Conservation (phyloP, 2,888 invertebrate species). For the Pandemis cinnamomeana region DNA sequence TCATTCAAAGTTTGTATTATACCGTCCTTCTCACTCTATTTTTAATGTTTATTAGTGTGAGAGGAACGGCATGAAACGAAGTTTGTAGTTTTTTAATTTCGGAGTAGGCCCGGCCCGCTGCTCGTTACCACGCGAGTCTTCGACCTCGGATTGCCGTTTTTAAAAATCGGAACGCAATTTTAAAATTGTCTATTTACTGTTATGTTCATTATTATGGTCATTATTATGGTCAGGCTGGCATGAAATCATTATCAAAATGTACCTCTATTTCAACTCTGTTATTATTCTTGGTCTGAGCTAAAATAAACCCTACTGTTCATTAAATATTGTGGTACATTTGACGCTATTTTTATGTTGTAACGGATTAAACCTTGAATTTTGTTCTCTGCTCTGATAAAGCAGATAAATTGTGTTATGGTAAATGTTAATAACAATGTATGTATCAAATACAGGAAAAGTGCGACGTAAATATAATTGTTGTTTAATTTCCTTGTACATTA, state of each 20-base stretch:
- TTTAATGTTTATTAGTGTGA: too few relatives aligned
- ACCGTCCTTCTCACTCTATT: too few relatives aligned
- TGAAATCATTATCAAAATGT: not conserved
- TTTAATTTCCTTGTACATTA: not conserved
- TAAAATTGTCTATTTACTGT: not conserved
- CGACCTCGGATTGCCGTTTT: too few relatives aligned
- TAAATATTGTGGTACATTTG: not conserved
- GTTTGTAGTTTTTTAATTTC: too few relatives aligned
- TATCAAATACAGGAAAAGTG: slow-evolving; percentile 5
- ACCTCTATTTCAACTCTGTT: not conserved
- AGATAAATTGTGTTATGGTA: not conserved
- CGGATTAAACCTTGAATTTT: slow-evolving; percentile 4
- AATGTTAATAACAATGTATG: not conserved
- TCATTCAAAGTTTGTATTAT: too few relatives aligned
- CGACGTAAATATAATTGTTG: not conserved
- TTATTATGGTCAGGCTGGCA: not conserved
- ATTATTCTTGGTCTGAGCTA: not conserved
- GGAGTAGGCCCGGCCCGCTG: too few relatives aligned
- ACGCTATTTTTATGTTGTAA: not conserved
- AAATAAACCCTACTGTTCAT: not conserved
- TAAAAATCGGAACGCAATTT: not conserved
- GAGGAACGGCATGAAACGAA: too few relatives aligned
- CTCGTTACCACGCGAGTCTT: too few relatives aligned
- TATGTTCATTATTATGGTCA: not conserved
- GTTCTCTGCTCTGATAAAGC: not conserved